Percentiles rank a stretch among this genome's conserved stretches.
Evolutionary conservation across 1,140 invertebrate species (phyloP).

Genomic region (Heliconius nattereri): DNA sequence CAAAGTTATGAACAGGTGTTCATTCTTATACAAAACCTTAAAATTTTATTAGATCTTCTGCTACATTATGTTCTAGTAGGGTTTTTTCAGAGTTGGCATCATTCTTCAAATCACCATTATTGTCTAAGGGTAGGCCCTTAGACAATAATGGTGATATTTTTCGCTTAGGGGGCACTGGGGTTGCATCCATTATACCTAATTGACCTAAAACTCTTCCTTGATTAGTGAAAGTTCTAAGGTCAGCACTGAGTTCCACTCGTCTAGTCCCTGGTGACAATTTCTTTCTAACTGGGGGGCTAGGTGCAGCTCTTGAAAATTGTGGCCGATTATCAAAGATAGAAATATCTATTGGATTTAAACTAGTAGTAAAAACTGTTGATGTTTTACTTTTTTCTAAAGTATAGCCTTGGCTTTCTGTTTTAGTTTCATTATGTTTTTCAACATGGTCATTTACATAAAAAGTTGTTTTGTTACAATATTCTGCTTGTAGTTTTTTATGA

Average conservation of each 20-base stretch:
- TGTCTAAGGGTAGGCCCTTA: slow-evolving; percentile 46
- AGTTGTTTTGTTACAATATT: slow-evolving; percentile 57
- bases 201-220: slow-evolving; percentile 57
- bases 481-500: slow-evolving; percentile 54
- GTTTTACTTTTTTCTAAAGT: slow-evolving; percentile 76
- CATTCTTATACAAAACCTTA: slow-evolving; percentile 26
- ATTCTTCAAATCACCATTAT: slow-evolving; percentile 40
- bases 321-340: slow-evolving; percentile 76
- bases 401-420: slow-evolving; percentile 50
- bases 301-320: slow-evolving; percentile 66
- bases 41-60: slow-evolving; percentile 68
- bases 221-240: slow-evolving; percentile 53
- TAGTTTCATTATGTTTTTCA: slow-evolving; percentile 34
- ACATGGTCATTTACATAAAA: slow-evolving; percentile 61
- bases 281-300: slow-evolving; percentile 73
- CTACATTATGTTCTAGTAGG: slow-evolving; percentile 38
- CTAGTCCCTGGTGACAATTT: slow-evolving; percentile 64
- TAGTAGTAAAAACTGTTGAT: slow-evolving; percentile 60
- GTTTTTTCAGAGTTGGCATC: background rate
- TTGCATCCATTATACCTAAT: slow-evolving; percentile 59
- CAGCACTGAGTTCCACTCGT: slow-evolving; percentile 64
- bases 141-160: slow-evolving; percentile 55
- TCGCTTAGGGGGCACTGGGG: slow-evolving; percentile 64
- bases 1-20: no score
- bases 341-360: slow-evolving; percentile 62